These are phyloP conservation scores for Chunga burmeisteri DNA, from an alignment of 2,113 vertebrate species.

Conservation along the genomic window DNA sequence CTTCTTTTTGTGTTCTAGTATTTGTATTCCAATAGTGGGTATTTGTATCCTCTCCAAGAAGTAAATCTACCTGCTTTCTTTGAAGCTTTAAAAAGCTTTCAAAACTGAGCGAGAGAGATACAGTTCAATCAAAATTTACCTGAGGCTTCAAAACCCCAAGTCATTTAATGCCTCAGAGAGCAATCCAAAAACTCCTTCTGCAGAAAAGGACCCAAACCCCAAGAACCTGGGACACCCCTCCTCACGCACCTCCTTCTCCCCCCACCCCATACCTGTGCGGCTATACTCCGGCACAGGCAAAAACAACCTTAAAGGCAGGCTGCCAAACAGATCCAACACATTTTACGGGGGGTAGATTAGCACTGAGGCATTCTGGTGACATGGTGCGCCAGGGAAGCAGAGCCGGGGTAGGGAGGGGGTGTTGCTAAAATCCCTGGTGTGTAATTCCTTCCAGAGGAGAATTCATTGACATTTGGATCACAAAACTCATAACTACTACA, in stretches of 20 bases:
- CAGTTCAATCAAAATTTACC: not conserved
- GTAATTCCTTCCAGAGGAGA: slow-evolving; percentile 32
- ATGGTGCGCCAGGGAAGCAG: not conserved
- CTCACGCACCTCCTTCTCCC: not conserved
- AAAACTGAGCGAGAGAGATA: not conserved
- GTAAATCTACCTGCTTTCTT: not conserved
- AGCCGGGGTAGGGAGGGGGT: not conserved
- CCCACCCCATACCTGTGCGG: not conserved
- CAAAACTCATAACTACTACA: not conserved
- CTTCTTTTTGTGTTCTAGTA: not conserved
- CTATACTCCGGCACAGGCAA: not conserved
- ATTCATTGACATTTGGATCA: slow-evolving; percentile 43
- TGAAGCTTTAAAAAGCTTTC: not conserved
- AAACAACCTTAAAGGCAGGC: slow-evolving; percentile 22
- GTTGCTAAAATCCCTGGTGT: not conserved
- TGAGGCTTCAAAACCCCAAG: not conserved
- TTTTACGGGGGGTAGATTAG: not conserved
- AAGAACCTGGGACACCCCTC: not conserved
- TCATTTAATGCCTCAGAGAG: not conserved
- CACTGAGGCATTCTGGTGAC: slow-evolving; percentile 1
- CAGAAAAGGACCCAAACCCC: not conserved
- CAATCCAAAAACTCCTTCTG: not conserved
- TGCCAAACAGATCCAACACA: not conserved
- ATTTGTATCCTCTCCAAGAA: not conserved
- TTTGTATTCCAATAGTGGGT: not conserved